Evolutionary conservation across 2,113 vertebrate genomes (phyloP).

Genomic region (Ophiodon elongatus): DNA sequence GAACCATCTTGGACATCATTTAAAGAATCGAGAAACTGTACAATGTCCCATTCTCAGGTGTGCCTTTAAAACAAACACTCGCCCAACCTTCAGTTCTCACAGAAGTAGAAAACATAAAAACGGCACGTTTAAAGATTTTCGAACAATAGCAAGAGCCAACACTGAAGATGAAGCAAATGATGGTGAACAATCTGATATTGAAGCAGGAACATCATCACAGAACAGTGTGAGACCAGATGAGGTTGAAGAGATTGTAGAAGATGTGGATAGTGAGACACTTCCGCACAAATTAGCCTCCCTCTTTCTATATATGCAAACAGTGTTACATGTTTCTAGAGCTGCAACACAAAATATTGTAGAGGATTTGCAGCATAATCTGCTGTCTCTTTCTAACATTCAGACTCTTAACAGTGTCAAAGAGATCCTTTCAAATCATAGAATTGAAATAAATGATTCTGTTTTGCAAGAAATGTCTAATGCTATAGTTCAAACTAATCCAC

Average conservation of each 20-base stretch:
- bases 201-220: not conserved
- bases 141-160: not conserved
- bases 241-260: not conserved
- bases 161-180: not conserved
- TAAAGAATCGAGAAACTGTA: conserved; percentile 1
- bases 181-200: not conserved
- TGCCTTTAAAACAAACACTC: not conserved
- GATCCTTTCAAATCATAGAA: not conserved
- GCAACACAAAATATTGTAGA: conserved; percentile 1
- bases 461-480: not conserved
- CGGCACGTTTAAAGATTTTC: not conserved
- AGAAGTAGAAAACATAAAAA: not conserved
- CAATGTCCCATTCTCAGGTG: not conserved
- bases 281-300: not conserved
- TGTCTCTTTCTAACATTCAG: not conserved
- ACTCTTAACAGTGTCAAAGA: not conserved
- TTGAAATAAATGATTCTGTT: not conserved
- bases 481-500: conserved; percentile 1
- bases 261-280: conserved; percentile 1
- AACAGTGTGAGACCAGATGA: not conserved
- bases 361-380: not conserved
- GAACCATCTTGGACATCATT: conserved; percentile 2
- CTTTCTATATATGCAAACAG: conserved; percentile 9
- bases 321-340: conserved; percentile 9
- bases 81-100: not conserved